phyloP scores from a whole-genome alignment of 2,888 invertebrate species.

The Dioctria linearis region DNA sequence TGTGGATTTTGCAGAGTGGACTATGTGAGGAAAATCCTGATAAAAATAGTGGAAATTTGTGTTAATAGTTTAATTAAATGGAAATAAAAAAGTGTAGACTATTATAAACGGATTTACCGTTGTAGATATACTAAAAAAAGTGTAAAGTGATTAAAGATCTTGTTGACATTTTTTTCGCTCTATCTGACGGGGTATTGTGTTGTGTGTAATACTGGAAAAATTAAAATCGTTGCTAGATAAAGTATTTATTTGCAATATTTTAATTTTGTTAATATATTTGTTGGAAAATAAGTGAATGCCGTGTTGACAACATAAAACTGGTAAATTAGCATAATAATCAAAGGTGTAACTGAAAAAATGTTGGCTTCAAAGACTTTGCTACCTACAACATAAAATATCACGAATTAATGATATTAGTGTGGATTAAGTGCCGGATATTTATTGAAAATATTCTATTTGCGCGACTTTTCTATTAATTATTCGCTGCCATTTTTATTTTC shows the following conservation, averaged over 20 bases:
- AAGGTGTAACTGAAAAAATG: no score
- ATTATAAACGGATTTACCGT: conserved; percentile 58
- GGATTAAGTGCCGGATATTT: conserved; percentile 1
- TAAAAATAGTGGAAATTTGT: conserved; percentile 59
- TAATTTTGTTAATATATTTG: no score
- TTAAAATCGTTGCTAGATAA: no score
- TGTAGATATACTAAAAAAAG: conserved; percentile 57
- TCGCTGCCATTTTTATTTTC: conserved; percentile 59
- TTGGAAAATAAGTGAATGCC: no score
- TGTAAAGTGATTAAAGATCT: conserved; percentile 58
- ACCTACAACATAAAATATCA: no score
- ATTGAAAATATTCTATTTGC: conserved; percentile 36
- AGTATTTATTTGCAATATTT: no score
- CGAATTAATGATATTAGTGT: no score
- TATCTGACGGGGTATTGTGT: conserved; percentile 57
- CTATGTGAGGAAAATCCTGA: conserved; percentile 50
- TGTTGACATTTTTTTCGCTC: conserved; percentile 62
- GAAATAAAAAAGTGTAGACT: conserved; percentile 58
- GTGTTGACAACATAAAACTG: no score
- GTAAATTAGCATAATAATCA: no score
- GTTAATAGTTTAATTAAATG: conserved; percentile 56
- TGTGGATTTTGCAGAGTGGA: conserved; percentile 60
- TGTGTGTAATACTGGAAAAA: conserved; percentile 2
- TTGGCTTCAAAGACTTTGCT: no score
- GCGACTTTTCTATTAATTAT: conserved; percentile 50